These are phyloP conservation scores for Alaudala cheleensis DNA, from an alignment of 2,113 vertebrate genomes.

Conservation along the genomic window DNA sequence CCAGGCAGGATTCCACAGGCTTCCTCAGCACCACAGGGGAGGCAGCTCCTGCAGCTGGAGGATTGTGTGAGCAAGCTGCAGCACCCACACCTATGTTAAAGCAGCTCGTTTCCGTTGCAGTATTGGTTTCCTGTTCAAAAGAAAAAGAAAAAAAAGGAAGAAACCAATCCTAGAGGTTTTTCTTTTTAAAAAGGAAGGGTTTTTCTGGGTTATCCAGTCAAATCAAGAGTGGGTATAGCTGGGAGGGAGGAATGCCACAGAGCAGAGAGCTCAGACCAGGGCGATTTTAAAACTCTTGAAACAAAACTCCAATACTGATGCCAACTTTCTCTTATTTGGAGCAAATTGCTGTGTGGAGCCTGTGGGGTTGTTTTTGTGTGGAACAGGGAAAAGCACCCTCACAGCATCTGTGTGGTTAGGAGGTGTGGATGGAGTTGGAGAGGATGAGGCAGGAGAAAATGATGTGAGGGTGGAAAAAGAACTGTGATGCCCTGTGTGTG, in stretches of 20 bases:
- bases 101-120: background rate
- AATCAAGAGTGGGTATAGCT: background rate
- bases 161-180: background rate
- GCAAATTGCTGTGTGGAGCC: background rate
- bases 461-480: background rate
- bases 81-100: background rate
- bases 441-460: background rate
- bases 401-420: background rate
- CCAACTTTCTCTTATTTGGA: background rate
- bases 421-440: background rate
- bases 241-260: background rate
- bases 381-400: background rate
- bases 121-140: slow-evolving; percentile 30
- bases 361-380: background rate
- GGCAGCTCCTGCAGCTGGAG: background rate
- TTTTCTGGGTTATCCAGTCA: background rate
- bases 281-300: background rate
- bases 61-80: background rate
- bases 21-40: background rate
- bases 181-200: background rate
- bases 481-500: background rate
- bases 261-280: background rate
- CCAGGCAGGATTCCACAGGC: background rate
- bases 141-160: background rate
- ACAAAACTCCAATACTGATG: background rate